phyloP scores from a whole-genome alignment of 92 coral and sea anemone genomes.

The Epizoanthus fatuus region DNA sequence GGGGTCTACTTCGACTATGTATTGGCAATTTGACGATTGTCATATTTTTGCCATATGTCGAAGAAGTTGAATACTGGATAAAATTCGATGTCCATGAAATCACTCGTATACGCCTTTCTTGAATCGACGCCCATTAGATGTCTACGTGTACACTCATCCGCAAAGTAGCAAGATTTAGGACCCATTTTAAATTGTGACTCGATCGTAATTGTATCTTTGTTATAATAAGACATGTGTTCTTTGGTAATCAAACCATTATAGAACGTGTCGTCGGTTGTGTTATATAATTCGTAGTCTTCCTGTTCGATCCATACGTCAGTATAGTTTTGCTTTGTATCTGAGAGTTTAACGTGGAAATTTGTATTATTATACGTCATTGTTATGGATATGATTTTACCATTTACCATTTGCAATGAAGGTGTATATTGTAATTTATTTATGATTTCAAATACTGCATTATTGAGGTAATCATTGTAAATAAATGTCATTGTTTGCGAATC shows the following conservation, averaged over 20 bases:
- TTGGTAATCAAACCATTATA: background rate
- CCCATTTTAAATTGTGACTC: background rate
- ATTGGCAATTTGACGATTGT: slow-evolving; percentile 14
- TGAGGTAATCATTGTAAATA: slow-evolving; percentile 7
- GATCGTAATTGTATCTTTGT: background rate
- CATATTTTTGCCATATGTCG: slow-evolving; percentile 7
- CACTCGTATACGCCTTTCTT: slow-evolving; percentile 30
- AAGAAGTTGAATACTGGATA: slow-evolving; percentile 28
- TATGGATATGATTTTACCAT: background rate
- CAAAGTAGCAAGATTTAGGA: background rate
- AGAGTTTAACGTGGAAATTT: background rate
- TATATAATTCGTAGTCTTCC: background rate
- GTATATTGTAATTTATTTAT: slow-evolving; percentile 8
- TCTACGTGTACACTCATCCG: no score
- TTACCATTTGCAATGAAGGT: background rate
- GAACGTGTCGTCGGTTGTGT: no score
- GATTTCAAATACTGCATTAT: background rate
- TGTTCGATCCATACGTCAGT: slow-evolving; percentile 28
- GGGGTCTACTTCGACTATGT: background rate
- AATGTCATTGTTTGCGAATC: background rate
- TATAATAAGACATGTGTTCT: background rate
- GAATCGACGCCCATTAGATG: no score
- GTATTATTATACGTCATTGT: background rate
- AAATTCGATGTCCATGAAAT: slow-evolving; percentile 35
- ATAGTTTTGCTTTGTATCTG: background rate